A percentile compares a stretch with the other conserved stretches of the same genome.
Evolutionary conservation across 2,797 vertebrate species (phyloP).

Genomic region (Pyrocephalus nanus): DNA sequence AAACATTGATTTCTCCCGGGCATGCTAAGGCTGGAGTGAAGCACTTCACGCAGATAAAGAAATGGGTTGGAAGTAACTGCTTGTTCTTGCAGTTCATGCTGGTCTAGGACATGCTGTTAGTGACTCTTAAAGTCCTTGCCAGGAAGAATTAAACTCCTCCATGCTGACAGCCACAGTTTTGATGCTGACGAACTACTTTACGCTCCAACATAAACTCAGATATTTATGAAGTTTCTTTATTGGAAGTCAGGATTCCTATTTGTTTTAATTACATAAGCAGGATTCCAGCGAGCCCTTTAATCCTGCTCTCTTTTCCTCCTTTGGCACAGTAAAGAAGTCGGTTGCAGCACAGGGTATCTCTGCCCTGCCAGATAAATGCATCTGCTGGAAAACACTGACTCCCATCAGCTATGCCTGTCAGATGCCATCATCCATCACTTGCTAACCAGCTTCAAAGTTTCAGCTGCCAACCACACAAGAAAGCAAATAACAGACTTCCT

Average conservation of each 20-base stretch:
- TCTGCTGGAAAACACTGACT: constrained; percentile 18
- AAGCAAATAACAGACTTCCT: constrained; percentile 11
- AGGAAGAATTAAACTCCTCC: constrained; percentile 56
- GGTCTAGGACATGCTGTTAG: not conserved
- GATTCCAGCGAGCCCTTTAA: constrained; percentile 45
- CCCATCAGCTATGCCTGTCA: constrained; percentile 35
- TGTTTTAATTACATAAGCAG: constrained; percentile 58
- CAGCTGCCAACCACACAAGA: constrained; percentile 24
- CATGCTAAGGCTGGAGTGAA: not conserved
- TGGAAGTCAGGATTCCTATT: constrained; percentile 44
- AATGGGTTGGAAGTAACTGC: not conserved
- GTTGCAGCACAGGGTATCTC: not conserved
- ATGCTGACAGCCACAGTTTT: constrained; percentile 56
- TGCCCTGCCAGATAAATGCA: constrained; percentile 25
- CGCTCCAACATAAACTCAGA: constrained; percentile 34
- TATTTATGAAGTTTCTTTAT: constrained; percentile 58
- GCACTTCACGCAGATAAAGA: not conserved
- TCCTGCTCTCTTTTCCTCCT: not conserved
- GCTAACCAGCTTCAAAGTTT: constrained; percentile 31
- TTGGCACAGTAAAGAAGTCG: not conserved
- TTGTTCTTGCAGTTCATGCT: not conserved
- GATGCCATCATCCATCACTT: constrained; percentile 26
- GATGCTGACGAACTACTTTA: constrained; percentile 55
- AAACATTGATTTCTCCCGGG: not conserved
- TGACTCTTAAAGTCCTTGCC: not conserved